Evolutionary conservation across 2,888 invertebrate species (phyloP), one percentile per base, ranked within the genome.

Genomic region (Icerya purchasi): DNA sequence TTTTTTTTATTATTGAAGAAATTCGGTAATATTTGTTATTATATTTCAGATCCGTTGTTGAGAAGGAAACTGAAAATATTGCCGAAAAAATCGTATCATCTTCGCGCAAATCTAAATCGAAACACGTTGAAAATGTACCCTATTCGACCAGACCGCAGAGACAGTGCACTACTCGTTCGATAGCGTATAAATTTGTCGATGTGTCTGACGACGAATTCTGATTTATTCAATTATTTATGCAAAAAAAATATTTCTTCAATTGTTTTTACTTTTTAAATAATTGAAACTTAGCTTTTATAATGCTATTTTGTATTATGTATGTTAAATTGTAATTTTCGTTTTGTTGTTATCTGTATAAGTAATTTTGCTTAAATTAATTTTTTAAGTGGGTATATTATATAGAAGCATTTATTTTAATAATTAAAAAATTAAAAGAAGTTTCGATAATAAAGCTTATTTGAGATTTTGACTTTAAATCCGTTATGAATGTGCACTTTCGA

Each of bases 101-200:
- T n/a, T n/a, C n/a, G n/a, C n/a, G n/a, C n/a, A n/a, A n/a, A n/a
- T n/a, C n/a, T n/a, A n/a, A n/a, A n/a, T n/a, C 36, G 36, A 36
- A 8, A 8, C 36, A 5, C 14, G 14, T 14, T 8, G 36, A 8
- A 8, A 14, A 8, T 8, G 36, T 14, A 36, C 14, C 56, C 21
- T 58, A 58, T 49, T 58, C 59, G 21, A 51, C 54, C 24, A 60
- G 67, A 22, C 67, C 67, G 5, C 66, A 66, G 58, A 63, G 67
- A 1, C 67, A 68, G 57, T 67, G 67, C 55, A 66, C 67, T 23
- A 66, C 67, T 54, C 64, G 66, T 50, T 67, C 63, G 10, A 53
- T 68, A 54, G 66, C 65, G 8, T 68, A 66, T 57, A 66, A 66
- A 59, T 68, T 67, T 58, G 64, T 67, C 50, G 65, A 65, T 23